Evolutionary conservation across 2,888 invertebrate species (phyloP).

Genomic region (Mylabris sibirica): DNA sequence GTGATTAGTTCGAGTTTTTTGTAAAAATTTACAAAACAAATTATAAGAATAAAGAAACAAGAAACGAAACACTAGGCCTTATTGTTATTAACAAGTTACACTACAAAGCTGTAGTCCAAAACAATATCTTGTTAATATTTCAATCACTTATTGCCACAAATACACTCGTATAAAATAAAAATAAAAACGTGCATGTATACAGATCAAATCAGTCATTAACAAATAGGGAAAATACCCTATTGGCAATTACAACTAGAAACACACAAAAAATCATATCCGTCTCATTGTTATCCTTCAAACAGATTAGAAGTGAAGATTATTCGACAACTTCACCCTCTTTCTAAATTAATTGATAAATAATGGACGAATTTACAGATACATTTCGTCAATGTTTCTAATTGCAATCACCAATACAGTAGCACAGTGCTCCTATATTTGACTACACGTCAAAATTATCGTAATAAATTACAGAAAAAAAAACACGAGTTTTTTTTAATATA

Average conservation of each 20-base stretch:
- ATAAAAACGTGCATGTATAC: neutral
- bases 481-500: neutral
- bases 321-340: too few relatives aligned
- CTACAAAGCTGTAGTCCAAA: slow-evolving; percentile 28
- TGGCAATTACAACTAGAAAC: too few relatives aligned
- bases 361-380: too few relatives aligned
- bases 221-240: neutral
- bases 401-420: neutral
- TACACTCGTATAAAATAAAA: slow-evolving; percentile 18
- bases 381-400: too few relatives aligned
- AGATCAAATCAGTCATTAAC: slow-evolving; percentile 30
- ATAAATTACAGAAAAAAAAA: neutral
- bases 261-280: too few relatives aligned
- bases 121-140: slow-evolving; percentile 30
- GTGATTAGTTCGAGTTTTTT: neutral
- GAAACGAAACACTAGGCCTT: slow-evolving; percentile 27
- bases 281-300: too few relatives aligned
- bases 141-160: slow-evolving; percentile 32
- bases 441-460: neutral
- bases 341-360: too few relatives aligned
- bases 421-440: neutral
- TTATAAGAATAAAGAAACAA: neutral
- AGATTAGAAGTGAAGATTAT: too few relatives aligned
- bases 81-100: slow-evolving; percentile 25
- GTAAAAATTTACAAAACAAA: slow-evolving; percentile 11